These are phyloP conservation scores for Notamacropus eugenii DNA, from an alignment of 2,797 vertebrate species.

Conservation along the genomic window DNA sequence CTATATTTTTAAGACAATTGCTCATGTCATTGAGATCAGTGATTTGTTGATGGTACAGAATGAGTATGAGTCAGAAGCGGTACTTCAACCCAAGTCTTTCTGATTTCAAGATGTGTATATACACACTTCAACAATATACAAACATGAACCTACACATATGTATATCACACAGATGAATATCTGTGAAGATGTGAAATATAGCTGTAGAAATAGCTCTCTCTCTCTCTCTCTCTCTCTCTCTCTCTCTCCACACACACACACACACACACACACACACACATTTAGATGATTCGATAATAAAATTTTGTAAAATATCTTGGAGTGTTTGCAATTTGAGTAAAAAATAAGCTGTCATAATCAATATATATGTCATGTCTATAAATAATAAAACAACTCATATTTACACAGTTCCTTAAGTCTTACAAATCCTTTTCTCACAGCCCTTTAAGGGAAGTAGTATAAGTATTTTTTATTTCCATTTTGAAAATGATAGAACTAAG, in stretches of 20 bases:
- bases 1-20: background rate
- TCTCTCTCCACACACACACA: no score
- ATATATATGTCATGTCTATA: background rate
- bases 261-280: background rate
- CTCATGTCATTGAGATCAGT: background rate
- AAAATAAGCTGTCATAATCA: background rate
- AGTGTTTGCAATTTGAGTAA: background rate
- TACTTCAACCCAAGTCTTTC: no score
- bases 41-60: background rate
- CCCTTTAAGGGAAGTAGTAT: background rate
- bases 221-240: no score
- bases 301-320: background rate
- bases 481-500: background rate
- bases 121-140: background rate
- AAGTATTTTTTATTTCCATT: background rate
- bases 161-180: background rate
- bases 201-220: constrained; percentile 6
- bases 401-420: background rate
- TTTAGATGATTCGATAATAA: background rate
- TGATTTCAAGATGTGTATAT: background rate
- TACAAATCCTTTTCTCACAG: background rate
- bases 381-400: background rate
- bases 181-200: constrained; percentile 10
- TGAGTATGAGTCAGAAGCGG: background rate
- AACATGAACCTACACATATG: background rate